These are phyloP conservation scores for Ferrisia virgata DNA, from an alignment of 2,888 invertebrate genomes.

Conservation along the genomic window DNA sequence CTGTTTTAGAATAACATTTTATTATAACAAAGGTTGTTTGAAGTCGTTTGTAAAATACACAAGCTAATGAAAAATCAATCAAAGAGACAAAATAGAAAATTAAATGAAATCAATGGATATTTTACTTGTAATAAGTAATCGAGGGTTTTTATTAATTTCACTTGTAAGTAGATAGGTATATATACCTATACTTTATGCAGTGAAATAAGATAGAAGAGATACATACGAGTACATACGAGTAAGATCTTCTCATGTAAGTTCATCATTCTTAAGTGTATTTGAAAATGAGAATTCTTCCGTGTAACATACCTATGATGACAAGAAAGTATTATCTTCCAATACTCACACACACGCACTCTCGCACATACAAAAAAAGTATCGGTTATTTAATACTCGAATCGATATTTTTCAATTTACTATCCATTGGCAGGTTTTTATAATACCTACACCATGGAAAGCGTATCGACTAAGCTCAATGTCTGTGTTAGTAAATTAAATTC, in stretches of 20 bases:
- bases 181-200: neutral
- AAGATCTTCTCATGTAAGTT: neutral
- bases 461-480: conserved; percentile 15
- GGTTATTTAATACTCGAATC: neutral
- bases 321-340: neutral
- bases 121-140: neutral
- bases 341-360: too few relatives aligned
- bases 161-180: neutral
- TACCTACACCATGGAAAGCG: conserved; percentile 1
- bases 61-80: neutral
- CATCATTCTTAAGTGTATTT: neutral
- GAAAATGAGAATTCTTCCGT: neutral
- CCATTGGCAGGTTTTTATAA: conserved; percentile 15
- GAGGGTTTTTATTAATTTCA: neutral
- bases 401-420: conserved; percentile 33
- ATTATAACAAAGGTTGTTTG: neutral
- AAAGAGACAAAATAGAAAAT: neutral
- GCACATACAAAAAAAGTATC: neutral
- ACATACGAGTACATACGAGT: neutral
- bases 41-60: neutral
- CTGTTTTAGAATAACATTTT: neutral
- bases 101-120: neutral
- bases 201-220: too few relatives aligned
- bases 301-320: neutral
- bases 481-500: conserved; percentile 25